Evolutionary conservation across 1,140 invertebrate species (phyloP).

Genomic region (Drosophila micromelanica): DNA sequence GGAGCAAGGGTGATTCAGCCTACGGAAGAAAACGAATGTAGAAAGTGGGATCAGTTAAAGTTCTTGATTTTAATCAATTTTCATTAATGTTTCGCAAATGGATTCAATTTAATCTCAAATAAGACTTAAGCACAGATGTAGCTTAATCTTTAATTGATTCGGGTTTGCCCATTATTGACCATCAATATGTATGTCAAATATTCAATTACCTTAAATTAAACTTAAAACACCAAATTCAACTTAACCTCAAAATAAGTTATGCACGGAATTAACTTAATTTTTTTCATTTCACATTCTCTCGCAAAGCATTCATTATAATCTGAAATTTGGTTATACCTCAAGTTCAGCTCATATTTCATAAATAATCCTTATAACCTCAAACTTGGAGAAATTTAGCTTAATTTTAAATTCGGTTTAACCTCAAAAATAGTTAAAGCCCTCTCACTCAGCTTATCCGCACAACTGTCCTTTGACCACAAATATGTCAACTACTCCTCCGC

Average conservation of each 20-base stretch:
- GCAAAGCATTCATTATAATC: not conserved
- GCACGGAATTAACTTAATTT: not conserved
- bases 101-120: not conserved
- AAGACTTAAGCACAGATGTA: not conserved
- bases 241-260: not conserved
- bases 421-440: not conserved
- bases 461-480: conserved; percentile 4
- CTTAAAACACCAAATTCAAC: not conserved
- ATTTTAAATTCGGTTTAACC: not conserved
- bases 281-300: too few relatives aligned
- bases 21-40: conserved; percentile 13
- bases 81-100: not conserved
- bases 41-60: too few relatives aligned
- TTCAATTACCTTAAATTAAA: not conserved
- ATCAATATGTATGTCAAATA: not conserved
- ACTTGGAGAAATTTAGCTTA: not conserved
- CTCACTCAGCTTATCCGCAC: not conserved
- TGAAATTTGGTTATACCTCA: not conserved
- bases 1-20: conserved; percentile 77
- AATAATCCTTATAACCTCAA: not conserved
- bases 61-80: not conserved
- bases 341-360: not conserved
- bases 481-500: not conserved
- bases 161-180: too few relatives aligned
- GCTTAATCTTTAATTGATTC: not conserved